Percentiles rank a stretch among this genome's conserved stretches.
These are phyloP conservation scores for Polydrusus pterygomalis DNA, from an alignment of 2,888 invertebrate species.

Conservation along the genomic window DNA sequence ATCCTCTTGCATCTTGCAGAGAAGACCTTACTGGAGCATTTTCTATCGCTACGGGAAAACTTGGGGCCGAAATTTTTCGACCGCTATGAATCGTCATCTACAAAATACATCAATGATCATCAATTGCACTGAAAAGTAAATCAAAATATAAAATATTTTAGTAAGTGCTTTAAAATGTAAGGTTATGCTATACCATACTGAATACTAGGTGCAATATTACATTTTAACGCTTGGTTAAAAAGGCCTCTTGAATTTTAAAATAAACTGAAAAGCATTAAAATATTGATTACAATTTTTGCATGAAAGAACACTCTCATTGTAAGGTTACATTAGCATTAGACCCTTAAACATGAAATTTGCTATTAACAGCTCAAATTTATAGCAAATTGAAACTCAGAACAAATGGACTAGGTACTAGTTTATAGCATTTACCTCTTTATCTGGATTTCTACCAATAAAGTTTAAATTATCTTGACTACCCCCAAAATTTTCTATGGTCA, in stretches of 20 bases:
- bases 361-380: too few species aligned
- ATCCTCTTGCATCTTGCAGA: slow-evolving; percentile 83
- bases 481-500: slow-evolving; percentile 94
- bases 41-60: slow-evolving; percentile 74
- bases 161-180: neutral
- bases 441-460: slow-evolving; percentile 88
- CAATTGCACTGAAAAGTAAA: neutral
- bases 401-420: too few species aligned
- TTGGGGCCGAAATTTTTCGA: slow-evolving; percentile 75
- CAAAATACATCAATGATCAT: slow-evolving; percentile 33
- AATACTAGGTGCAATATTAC: too few species aligned
- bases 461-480: slow-evolving; percentile 93
- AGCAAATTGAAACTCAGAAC: too few species aligned
- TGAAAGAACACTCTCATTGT: too few species aligned
- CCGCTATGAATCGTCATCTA: slow-evolving; percentile 72
- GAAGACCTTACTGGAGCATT: slow-evolving; percentile 82
- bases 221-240: too few species aligned
- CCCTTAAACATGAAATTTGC: too few species aligned
- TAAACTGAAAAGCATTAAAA: too few species aligned
- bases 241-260: too few species aligned
- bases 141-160: neutral
- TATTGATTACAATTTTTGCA: too few species aligned
- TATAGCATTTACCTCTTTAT: slow-evolving; percentile 77
- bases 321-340: too few species aligned
- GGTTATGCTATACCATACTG: too few species aligned